Evolutionary conservation across 2,888 invertebrate species (phyloP), one percentile per base, ranked within the genome.

Genomic region (Atherix ibis): DNA sequence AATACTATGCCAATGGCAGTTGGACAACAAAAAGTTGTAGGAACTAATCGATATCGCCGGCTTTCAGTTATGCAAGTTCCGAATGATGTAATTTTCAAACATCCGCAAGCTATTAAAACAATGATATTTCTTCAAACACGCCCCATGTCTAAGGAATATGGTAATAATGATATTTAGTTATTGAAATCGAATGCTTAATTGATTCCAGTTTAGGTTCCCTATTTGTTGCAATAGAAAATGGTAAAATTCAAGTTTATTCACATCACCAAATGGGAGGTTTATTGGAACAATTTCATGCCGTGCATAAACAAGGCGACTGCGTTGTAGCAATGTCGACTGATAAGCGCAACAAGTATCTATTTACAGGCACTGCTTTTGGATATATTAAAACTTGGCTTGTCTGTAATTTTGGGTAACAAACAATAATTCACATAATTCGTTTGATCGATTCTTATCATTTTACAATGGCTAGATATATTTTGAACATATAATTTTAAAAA

Each of bases 321-420:
- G 48, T 58, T 9, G 62, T 75, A 12, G 65, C 76, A 14, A 70
- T 88, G 65, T 63, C 71, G 22, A 76, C 80, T 0, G 84, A 87
- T 58, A 52, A 58, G 3, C 54, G 71, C 27, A 79, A 87, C 55
- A 65, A 74, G 35, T 82, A 67, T 51, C 67, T 88, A 4, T 73
- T 80, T 52, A 73, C 75, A 29, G 82, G 80, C 54, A 68, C 66
- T 37, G 72, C 76, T 1, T 59, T 67, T 37, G 87, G 87, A 3
- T 84, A 84, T 49, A 65, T 87, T 34, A 85, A 84, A 63, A 70
- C 76, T 14, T 87, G 84, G 83, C 66, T 77, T 28, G 64, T 87
- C 51, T 64, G 61, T 33, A 76, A 81, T 53, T 85, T 70, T 47
- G 69, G 74, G 60, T 59, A 44, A 51, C 22, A 10, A 4, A 22